These are phyloP conservation scores for Drosophila macrospina DNA, from an alignment of 2,888 invertebrate genomes.

Conservation along the genomic window DNA sequence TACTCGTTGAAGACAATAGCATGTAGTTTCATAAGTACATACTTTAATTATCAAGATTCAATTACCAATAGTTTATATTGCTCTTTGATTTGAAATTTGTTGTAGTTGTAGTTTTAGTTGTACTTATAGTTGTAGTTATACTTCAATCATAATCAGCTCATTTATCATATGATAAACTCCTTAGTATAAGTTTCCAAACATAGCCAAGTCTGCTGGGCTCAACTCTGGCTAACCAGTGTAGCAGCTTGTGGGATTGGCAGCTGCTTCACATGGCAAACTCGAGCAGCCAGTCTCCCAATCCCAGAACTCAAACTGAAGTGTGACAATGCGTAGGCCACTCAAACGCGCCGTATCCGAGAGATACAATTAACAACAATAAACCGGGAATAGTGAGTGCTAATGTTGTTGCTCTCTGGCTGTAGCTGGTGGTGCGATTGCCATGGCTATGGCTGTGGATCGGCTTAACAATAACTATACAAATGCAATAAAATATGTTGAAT, in stretches of 20 bases:
- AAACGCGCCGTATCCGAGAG: conserved; percentile 49
- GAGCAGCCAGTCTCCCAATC: conserved; percentile 11
- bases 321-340: conserved; percentile 67
- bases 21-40: conserved; percentile 38
- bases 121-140: not conserved
- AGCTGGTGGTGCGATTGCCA: conserved; percentile 16
- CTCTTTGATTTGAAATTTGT: conserved; percentile 16
- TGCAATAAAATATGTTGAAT: conserved; percentile 73
- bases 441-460: conserved; percentile 24
- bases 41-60: conserved; percentile 48
- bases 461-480: conserved; percentile 47
- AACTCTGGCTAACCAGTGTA: not conserved
- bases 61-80: conserved; percentile 36
- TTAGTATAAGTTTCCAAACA: not conserved
- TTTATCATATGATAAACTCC: conserved; percentile 9
- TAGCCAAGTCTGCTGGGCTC: not conserved
- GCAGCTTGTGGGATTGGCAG: conserved; percentile 28
- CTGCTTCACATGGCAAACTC: not conserved
- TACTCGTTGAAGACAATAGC: conserved; percentile 25
- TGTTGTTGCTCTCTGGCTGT: conserved; percentile 21
- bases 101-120: not conserved
- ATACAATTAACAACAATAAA: conserved; percentile 68
- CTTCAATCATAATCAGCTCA: conserved; percentile 3
- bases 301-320: conserved; percentile 62
- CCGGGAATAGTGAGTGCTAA: conserved; percentile 23